Evolutionary conservation across 1,140 invertebrate genomes (phyloP).

Genomic region (Drosophila suzukii): DNA sequence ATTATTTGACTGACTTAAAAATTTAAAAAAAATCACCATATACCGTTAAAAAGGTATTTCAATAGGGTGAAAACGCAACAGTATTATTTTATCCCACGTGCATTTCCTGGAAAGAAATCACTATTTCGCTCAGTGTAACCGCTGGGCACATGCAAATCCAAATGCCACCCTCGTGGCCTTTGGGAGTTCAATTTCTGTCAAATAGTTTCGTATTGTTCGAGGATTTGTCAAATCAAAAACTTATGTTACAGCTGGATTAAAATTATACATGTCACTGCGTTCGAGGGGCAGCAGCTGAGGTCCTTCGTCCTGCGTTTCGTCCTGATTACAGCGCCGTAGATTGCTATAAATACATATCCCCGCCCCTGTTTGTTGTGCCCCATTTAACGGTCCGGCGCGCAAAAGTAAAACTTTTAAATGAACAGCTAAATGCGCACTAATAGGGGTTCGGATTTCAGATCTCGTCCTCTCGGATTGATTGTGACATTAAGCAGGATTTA

Average conservation of each 20-base stretch:
- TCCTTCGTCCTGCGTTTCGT: constrained; percentile 28
- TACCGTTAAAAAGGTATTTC: too few species aligned
- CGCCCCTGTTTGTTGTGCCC: constrained; percentile 54
- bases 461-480: constrained; percentile 72
- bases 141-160: constrained; percentile 23
- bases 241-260: constrained; percentile 84
- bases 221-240: constrained; percentile 83
- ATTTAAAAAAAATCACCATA: too few species aligned
- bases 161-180: constrained; percentile 38
- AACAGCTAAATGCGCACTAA: constrained; percentile 84
- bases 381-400: constrained; percentile 83
- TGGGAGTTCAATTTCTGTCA: constrained; percentile 78
- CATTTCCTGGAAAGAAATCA: background rate
- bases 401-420: constrained; percentile 84
- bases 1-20: too few species aligned
- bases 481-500: constrained; percentile 84
- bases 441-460: constrained; percentile 83
- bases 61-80: background rate
- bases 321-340: constrained; percentile 21
- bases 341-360: background rate
- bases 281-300: constrained; percentile 41
- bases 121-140: constrained; percentile 5
- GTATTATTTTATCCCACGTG: background rate
- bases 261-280: constrained; percentile 80
- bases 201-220: constrained; percentile 71